phyloP scores from a whole-genome alignment of 2,888 invertebrate species.

The Synanthedon andrenaeformis region DNA sequence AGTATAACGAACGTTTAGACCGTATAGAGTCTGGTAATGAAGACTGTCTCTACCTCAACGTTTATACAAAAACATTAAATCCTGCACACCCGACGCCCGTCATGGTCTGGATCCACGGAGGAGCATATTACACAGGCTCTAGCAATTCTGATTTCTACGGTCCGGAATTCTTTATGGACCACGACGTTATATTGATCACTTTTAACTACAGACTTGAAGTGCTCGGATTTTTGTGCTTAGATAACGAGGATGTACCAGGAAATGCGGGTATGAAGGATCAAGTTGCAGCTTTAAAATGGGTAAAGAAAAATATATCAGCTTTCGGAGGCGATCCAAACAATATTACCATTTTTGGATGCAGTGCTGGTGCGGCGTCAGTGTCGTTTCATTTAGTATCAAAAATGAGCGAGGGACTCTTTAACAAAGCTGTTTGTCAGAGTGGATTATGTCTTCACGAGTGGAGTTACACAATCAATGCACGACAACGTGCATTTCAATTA shows the following conservation, averaged over 20 bases:
- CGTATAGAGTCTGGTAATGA: slow-evolving; percentile 67
- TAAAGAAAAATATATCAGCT: slow-evolving; percentile 45
- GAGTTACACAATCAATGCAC: slow-evolving; percentile 43
- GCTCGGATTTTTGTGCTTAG: slow-evolving; percentile 56
- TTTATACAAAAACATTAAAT: slow-evolving; percentile 60
- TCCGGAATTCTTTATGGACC: slow-evolving; percentile 56
- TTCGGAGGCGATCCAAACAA: slow-evolving; percentile 56
- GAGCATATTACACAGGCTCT: slow-evolving; percentile 61
- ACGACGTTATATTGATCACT: slow-evolving; percentile 54
- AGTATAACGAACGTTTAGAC: slow-evolving; percentile 58
- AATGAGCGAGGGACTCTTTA: slow-evolving; percentile 51
- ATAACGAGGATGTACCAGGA: slow-evolving; percentile 56
- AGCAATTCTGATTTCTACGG: slow-evolving; percentile 61
- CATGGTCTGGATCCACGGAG: slow-evolving; percentile 65
- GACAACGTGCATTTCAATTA: slow-evolving; percentile 50
- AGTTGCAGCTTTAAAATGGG: slow-evolving; percentile 60
- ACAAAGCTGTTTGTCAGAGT: slow-evolving; percentile 64
- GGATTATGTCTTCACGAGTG: slow-evolving; percentile 60
- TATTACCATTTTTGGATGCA: slow-evolving; percentile 60
- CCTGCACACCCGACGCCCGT: slow-evolving; percentile 34
- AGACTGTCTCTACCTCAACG: slow-evolving; percentile 78
- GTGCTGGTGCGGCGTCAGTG: slow-evolving; percentile 51
- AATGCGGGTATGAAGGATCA: slow-evolving; percentile 65
- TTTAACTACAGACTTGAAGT: slow-evolving; percentile 63
- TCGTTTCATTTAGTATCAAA: slow-evolving; percentile 51